A percentile compares a stretch with the other conserved stretches of the same genome.
These are phyloP conservation scores for Speoplatyrhinus poulsoni DNA, from an alignment of 2,113 vertebrate genomes.

Conservation along the genomic window DNA sequence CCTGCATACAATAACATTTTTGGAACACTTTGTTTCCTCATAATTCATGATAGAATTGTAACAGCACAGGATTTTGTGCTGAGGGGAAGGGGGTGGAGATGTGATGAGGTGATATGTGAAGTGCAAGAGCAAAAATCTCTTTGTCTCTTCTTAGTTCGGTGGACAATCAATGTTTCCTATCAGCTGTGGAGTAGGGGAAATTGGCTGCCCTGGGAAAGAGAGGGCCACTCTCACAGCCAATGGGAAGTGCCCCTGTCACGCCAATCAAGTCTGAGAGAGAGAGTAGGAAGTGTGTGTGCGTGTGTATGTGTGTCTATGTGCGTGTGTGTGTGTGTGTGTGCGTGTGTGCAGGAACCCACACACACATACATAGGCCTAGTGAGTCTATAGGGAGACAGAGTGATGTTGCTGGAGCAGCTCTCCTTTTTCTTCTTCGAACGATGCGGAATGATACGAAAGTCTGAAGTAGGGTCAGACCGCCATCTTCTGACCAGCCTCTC, in stretches of 20 bases:
- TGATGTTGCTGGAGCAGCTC: conserved; percentile 46
- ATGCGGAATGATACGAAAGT: conserved; percentile 62
- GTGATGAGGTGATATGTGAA: conserved; percentile 66
- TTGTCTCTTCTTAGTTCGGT: conserved; percentile 72
- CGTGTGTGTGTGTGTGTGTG: conserved; percentile 10
- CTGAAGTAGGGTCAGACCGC: conserved; percentile 56
- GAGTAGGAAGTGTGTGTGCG: conserved; percentile 63
- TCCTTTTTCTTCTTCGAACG: conserved; percentile 45
- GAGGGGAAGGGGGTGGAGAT: conserved; percentile 42
- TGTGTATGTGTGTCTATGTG: conserved; percentile 23
- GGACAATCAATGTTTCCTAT: conserved; percentile 81
- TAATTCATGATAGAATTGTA: too few species aligned
- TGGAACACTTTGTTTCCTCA: too few species aligned
- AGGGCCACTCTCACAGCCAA: conserved; percentile 78
- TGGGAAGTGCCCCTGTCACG: conserved; percentile 81
- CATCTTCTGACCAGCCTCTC: conserved; percentile 65
- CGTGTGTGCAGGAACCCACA: not conserved
- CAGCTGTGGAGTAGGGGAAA: conserved; percentile 77
- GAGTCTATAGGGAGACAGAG: conserved; percentile 16
- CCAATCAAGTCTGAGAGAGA: conserved; percentile 72
- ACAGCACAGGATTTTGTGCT: too few species aligned
- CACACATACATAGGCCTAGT: not conserved
- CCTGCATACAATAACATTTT: too few species aligned
- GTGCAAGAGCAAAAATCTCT: conserved; percentile 73
- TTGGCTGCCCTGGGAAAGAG: conserved; percentile 79